Base-by-base conservation (phyloP, 2,113 vertebrate species). In the Dolichallabes microphthalmus region DNA sequence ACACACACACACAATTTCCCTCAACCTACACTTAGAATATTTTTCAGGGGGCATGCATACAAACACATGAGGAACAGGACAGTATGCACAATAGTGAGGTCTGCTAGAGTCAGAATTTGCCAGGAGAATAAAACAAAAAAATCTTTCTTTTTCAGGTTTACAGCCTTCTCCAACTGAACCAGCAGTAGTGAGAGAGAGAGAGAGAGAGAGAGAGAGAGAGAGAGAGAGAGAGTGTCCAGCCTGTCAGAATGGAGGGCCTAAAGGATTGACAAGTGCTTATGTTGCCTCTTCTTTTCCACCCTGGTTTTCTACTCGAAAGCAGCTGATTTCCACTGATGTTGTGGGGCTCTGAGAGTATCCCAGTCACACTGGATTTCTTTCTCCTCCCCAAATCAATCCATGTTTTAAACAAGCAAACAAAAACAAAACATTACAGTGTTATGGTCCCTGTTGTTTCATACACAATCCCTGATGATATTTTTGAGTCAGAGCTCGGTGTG, bases 241-340 rank as follows among this genome's bases (percentile, higher is more conserved):
- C 95, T 97, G 96, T 96, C 96, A 97, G 92, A 92, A 94, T 90
- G 84, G 91, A 92, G 92, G 91, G 91, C 91, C 92, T 95, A 93
- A 75, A 93, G 92, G 95, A 95, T 96, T 98, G 97, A 98, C 97
- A 96, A 92, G 92, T 89, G 94, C 96, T 96, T 97, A 97, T 82
- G 86, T 88, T 94, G 93, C 32, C 30, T 71, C 60, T 79, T 79
- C 27, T 82, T 83, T 66, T 39, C 45, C 82, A n/a, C 30, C 35
- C 75, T 64, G 84, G 86, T 91, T 92, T 92, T 90, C 89, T 53
- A 74, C 85, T 85, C 13, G 32, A 69, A 60, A 58, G 68, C 45
- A 83, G 85, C 82, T 73, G 78, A 58, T 82, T 77, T 82, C 63
- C 58, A 75, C 63, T 39, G 32, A n/a, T 27, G 32, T 76, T 75